Base-by-base conservation (phyloP, 2,888 invertebrate genomes). In the Eupithecia exiguata region DNA sequence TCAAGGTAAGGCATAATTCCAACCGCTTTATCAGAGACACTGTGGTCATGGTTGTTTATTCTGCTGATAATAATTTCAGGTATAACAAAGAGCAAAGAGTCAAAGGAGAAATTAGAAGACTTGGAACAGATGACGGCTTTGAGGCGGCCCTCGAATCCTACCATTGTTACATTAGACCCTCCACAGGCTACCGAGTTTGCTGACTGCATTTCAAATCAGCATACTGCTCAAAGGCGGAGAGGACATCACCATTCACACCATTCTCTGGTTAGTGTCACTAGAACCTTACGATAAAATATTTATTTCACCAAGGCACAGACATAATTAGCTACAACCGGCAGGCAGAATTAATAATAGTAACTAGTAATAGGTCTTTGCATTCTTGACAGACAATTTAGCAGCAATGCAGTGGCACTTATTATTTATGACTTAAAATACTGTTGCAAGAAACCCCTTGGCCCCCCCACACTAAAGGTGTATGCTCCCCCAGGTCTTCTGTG, bases 141-240 rank as follows among this genome's bases (percentile, higher is more conserved):
- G 49, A 92, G 92, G 81, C 87, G 91, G 76, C 87, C 91, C 9
- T 90, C 92, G 21, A 91, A 92, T 77, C 93, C 92, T 3, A 92
- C 92, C 1, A 89, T 94, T 71, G 93, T 95, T 69, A 94, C 94
- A 1, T 83, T 95, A 82, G 94, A 95, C 71, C 87, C 84, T 12
- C 86, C 88, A 38, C 90, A 88, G 77, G 90, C 91, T 14, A 92
- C 91, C 1, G 95, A 95, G 81, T 96, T 95, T 83, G 92, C 93
- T 1, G 96, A 96, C 86, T 95, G 95, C 81, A 94, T 96, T 78
- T 95, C 93, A 76, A 95, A 94, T 72, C 95, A 96, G 84, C 96
- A 96, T 83, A 91, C 92, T 1, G 94, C 95, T 14, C 95, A 95
- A 78, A 87, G 95, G 68, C 85, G 94, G 75, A 84, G 92, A 12